phyloP scores from a whole-genome alignment of 1,140 invertebrate genomes.

The Stegodyphus dumicola region DNA sequence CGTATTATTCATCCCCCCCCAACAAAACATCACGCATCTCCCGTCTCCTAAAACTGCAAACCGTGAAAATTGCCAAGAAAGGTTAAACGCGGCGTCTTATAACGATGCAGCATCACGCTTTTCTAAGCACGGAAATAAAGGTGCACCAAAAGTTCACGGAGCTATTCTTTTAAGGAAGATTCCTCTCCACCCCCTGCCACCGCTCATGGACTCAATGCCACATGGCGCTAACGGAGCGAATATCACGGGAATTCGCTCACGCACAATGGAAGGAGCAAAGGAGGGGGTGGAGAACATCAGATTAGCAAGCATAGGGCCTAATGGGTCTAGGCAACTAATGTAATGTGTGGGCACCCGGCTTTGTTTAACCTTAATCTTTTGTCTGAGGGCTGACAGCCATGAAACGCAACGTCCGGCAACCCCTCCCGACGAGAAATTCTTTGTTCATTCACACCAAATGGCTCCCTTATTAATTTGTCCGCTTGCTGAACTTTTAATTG shows the following conservation, averaged over 20 bases:
- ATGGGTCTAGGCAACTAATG: slow-evolving; percentile 54
- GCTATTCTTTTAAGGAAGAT: slow-evolving; percentile 39
- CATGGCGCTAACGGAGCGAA: slow-evolving; percentile 58
- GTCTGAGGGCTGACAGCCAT: slow-evolving; percentile 54
- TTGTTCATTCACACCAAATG: slow-evolving; percentile 54
- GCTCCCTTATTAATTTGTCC: slow-evolving; percentile 56
- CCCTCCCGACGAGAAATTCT: slow-evolving; percentile 2
- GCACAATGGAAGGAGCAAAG: slow-evolving; percentile 26
- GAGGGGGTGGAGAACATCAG: slow-evolving; percentile 15
- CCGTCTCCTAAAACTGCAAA: slow-evolving; percentile 12
- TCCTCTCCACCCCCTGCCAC: neutral
- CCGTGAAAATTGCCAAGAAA: slow-evolving; percentile 49
- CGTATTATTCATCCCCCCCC: neutral
- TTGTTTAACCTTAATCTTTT: slow-evolving; percentile 60
- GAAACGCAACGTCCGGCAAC: slow-evolving; percentile 57
- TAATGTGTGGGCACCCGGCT: slow-evolving; percentile 55
- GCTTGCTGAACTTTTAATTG: slow-evolving; percentile 57
- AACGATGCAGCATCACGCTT: slow-evolving; percentile 32
- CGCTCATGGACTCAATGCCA: slow-evolving; percentile 46
- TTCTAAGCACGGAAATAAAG: slow-evolving; percentile 54
- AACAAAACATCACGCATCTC: neutral
- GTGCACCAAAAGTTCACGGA: slow-evolving; percentile 50
- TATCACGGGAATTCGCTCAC: slow-evolving; percentile 14
- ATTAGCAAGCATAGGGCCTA: slow-evolving; percentile 43
- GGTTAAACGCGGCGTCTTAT: slow-evolving; percentile 17